phyloP scores from a whole-genome alignment of 2,113 vertebrate species.

The Chaetops frenatus region DNA sequence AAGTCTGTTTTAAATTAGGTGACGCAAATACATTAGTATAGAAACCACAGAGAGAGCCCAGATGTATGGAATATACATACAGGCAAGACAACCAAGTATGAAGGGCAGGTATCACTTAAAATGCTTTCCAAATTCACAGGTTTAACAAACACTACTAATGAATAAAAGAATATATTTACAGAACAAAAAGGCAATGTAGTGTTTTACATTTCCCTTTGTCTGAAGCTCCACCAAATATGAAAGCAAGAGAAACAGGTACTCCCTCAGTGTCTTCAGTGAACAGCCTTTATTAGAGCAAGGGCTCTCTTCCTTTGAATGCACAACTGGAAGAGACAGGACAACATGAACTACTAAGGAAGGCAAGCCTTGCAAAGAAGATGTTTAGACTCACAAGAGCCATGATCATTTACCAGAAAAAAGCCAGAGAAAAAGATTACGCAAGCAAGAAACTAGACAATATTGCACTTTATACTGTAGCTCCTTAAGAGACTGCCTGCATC shows the following conservation, averaged over 20 bases:
- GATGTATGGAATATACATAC: neutral
- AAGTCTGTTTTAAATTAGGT: slow-evolving; percentile 76
- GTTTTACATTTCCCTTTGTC: neutral
- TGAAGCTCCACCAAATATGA: neutral
- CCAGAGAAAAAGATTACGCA: neutral
- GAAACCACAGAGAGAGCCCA: slow-evolving; percentile 27
- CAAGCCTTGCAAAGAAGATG: neutral
- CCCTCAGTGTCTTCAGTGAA: neutral
- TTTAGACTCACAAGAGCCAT: neutral
- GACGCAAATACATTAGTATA: slow-evolving; percentile 59
- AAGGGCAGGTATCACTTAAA: neutral
- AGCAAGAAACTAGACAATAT: neutral
- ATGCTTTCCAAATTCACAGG: neutral
- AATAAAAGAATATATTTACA: neutral
- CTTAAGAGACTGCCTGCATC: neutral
- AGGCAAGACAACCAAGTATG: neutral
- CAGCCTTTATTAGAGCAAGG: neutral
- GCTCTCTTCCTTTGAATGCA: neutral
- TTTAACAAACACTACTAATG: neutral
- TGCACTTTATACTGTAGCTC: neutral
- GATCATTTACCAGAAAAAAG: neutral
- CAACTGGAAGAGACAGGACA: neutral
- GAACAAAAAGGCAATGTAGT: neutral
- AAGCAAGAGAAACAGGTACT: neutral
- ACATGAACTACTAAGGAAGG: neutral